Evolutionary conservation across 2,797 vertebrate species (phyloP), one percentile per base, ranked within the genome.

Genomic region (Champsocephalus gunnari): DNA sequence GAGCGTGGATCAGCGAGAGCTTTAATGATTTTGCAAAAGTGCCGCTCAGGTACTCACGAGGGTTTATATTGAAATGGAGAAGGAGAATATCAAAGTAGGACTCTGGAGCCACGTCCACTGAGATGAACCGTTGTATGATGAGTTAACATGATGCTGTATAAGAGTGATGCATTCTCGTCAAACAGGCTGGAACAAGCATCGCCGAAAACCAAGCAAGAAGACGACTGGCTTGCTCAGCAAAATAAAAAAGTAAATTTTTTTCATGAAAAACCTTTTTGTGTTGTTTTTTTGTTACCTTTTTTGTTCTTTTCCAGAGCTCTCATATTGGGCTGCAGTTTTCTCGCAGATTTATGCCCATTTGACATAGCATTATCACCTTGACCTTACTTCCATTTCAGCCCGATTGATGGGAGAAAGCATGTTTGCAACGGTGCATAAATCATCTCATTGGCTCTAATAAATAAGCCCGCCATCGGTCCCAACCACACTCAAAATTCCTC

Each of bases 401-500:
- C 3, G 54, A 68, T 48, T 66, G 84, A 87, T 81, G 82, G 75
- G 72, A 82, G 79, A 83, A 71, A 84, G 78, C 81, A 56, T 81
- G 71, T 86, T 84, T 76, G 79, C 82, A 67, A 66, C 83, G 75
- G 80, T 69, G 73, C 83, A 90, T 87, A 87, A 90, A 92, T 91
- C 91, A 88, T 86, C 76, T 49, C 50, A 73, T 63, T 83, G 87
- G 85, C 84, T 83, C 79, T 47, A 63, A 73, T 80, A 74, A 87
- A 75, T 63, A 56, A 71, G 77, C 34, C 84, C 69, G 78, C 87
- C 83, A 85, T 88, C 72, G 82, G 83, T 89, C 66, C 79, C 79
- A n/a, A 90, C 92, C 90, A 49, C 88, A 87, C 77, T 80, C 75
- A 55, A 24, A 83, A 92, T 92, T 92, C 89, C 91, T 89, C 79